A percentile compares a stretch with the other conserved stretches of the same genome.
Evolutionary conservation across 2,888 invertebrate species (phyloP).

Genomic region (Plebejus melissa): DNA sequence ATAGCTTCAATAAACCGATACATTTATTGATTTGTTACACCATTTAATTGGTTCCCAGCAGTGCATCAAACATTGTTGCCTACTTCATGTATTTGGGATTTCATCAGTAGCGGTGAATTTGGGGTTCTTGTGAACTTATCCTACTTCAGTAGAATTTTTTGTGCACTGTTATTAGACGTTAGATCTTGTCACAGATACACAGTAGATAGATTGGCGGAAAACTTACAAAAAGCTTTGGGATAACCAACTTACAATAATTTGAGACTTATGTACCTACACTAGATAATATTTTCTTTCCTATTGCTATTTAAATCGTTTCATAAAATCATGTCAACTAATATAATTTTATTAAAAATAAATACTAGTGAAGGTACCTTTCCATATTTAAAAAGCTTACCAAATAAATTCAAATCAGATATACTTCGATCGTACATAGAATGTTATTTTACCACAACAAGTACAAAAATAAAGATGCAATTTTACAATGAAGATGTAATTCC

Average conservation of each 20-base stretch:
- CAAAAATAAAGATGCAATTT: background rate
- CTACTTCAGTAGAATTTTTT: background rate
- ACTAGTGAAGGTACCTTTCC: too few species aligned
- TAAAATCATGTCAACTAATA: too few species aligned
- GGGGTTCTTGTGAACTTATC: background rate
- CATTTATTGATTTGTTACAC: slow-evolving; percentile 79
- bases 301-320: too few species aligned
- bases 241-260: background rate
- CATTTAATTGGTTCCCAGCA: slow-evolving; percentile 76
- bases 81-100: slow-evolving; percentile 28
- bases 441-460: background rate
- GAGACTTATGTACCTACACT: too few species aligned
- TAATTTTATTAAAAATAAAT: too few species aligned
- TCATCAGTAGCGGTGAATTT: background rate
- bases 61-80: slow-evolving; percentile 58
- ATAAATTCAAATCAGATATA: too few species aligned
- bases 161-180: slow-evolving; percentile 35
- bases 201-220: background rate
- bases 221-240: background rate
- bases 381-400: too few species aligned
- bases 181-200: background rate
- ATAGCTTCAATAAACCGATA: slow-evolving; percentile 77
- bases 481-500: background rate
- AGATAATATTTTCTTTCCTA: too few species aligned
- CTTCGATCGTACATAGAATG: too few species aligned